These are phyloP conservation scores for Aeoliscus strigatus DNA, from an alignment of 2,797 vertebrate genomes.

Conservation along the genomic window DNA sequence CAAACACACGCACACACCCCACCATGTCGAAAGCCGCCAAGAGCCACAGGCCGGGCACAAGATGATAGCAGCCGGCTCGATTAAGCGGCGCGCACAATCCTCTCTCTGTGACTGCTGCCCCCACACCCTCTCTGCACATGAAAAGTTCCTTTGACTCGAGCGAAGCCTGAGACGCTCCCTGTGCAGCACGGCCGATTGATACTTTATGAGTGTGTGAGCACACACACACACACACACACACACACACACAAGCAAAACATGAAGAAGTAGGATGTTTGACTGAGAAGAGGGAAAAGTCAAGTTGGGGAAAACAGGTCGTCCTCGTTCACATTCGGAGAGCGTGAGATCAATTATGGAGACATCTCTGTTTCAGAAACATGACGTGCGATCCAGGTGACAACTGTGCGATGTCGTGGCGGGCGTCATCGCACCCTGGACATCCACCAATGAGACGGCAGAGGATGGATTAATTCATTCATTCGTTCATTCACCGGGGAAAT, in stretches of 20 bases:
- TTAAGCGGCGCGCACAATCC: constrained; percentile 63
- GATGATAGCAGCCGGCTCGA: constrained; percentile 59
- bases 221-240: constrained; percentile 8
- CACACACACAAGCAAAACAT: no score
- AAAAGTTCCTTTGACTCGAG: constrained; percentile 61
- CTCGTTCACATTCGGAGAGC: no score
- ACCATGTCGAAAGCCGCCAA: constrained; percentile 65
- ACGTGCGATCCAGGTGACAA: no score
- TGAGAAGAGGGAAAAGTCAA: no score
- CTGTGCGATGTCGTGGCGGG: no score
- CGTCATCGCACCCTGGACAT: constrained; percentile 54
- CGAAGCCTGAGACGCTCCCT: constrained; percentile 27
- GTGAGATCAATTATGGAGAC: no score
- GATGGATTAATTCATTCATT: no score
- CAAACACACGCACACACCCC: constrained; percentile 42
- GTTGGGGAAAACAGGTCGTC: no score
- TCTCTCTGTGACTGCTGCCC: constrained; percentile 64
- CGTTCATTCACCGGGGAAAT: no score
- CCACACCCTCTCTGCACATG: constrained; percentile 55
- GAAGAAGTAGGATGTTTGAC: background rate
- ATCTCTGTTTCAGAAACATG: no score
- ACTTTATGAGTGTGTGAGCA: constrained; percentile 12
- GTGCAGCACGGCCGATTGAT: constrained; percentile 37
- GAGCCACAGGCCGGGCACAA: constrained; percentile 68
- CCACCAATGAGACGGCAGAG: constrained; percentile 53